Evolutionary conservation across 2,888 invertebrate species (phyloP), one percentile per base, ranked within the genome.

Genomic region (Diarsia brunnea): DNA sequence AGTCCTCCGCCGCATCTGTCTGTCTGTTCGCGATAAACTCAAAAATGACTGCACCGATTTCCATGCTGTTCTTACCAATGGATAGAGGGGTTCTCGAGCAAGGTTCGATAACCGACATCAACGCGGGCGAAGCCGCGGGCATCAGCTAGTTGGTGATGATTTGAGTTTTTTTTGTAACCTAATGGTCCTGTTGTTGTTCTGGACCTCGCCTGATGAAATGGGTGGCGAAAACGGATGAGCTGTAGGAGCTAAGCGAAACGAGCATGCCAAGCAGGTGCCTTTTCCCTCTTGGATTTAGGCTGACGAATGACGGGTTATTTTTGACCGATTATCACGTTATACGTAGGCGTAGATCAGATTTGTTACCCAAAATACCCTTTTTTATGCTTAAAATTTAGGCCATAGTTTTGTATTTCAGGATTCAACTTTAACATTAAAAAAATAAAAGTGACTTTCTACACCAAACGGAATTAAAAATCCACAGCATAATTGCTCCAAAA

Each of bases 401-500:
- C 24, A 24, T 12, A 27, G 12, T 27, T 21, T n/a, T 49, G n/a
- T n/a, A n/a, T n/a, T n/a, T n/a, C 0, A 4, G 16, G 10, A 10
- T 4, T 7, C 69, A 51, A 7, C 45, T 5, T 14, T 19, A 31
- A 1, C 4, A 12, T 38, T 31, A 10, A 14, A 10, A 31, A 43
- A 8, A 19, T 43, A 19, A 11, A 24, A 27, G 21, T 11, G 4
- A 0, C 14, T 79, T 27, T n/a, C 31, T 45, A 68, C 43, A 73
- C n/a, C 31, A 45, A 71, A 65, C 31, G 12, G 31, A 75, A 71
- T 79, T 19, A 38, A 81, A 64, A 78, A 68, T 12, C 60, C 66
- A 73, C 61, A 68, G 21, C 67, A 38, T 79, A 79, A 78, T 80
- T 76, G 58, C 66, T 76, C 75, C 72, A 69, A 77, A 83, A 71